Conservation (phyloP, 2,888 invertebrate species). For the Megamerina dolium region DNA sequence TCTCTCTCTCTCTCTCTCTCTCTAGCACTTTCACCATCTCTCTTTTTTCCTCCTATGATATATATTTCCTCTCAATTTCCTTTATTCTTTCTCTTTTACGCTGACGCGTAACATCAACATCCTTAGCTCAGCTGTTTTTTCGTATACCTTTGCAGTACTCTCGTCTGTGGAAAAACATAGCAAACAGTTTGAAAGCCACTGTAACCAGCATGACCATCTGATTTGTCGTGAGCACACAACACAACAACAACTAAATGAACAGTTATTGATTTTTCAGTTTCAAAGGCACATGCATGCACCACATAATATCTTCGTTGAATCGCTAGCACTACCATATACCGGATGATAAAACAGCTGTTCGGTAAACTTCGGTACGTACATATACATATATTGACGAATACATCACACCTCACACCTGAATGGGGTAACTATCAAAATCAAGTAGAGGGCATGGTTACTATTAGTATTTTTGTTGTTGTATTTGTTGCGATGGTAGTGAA, state of each 20-base stretch:
- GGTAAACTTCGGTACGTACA: not conserved
- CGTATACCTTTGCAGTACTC: too few relatives aligned
- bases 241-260: not conserved
- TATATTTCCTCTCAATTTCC: not conserved
- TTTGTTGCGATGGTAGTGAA: too few relatives aligned
- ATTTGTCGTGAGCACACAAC: constrained; percentile 10
- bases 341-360: constrained; percentile 11
- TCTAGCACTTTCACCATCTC: not conserved
- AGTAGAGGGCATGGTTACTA: too few relatives aligned
- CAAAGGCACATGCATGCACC: not conserved
- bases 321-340: not conserved
- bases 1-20: not conserved
- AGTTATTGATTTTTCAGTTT: constrained; percentile 15
- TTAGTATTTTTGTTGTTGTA: too few relatives aligned
- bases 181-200: constrained; percentile 10
- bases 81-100: not conserved
- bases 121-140: not conserved
- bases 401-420: not conserved
- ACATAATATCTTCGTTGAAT: constrained; percentile 11
- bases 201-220: constrained; percentile 23
- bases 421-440: not conserved
- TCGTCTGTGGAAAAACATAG: too few relatives aligned
- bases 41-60: not conserved
- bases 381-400: not conserved
- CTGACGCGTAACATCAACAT: too few relatives aligned